phyloP scores from a whole-genome alignment of 2,797 vertebrate genomes.

The Hydrolagus colliei region DNA sequence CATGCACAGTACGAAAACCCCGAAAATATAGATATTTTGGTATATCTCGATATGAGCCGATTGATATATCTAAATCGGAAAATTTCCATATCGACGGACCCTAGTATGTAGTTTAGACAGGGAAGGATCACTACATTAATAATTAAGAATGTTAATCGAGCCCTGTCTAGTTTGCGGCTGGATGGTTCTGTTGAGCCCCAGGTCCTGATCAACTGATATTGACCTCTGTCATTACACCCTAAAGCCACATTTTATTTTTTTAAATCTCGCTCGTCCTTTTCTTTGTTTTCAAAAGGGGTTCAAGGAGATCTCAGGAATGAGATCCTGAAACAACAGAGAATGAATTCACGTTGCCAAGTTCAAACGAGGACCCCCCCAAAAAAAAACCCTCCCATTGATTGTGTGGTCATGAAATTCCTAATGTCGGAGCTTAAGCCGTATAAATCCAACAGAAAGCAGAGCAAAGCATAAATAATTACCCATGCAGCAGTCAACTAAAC shows the following conservation, averaged over 20 bases:
- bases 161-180: conserved; percentile 6
- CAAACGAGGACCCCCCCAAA: no score
- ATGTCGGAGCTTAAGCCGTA: neutral
- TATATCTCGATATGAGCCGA: no score
- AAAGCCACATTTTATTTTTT: neutral
- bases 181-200: neutral
- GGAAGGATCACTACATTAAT: conserved; percentile 11
- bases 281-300: neutral
- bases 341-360: neutral
- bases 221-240: neutral
- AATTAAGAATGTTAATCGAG: conserved; percentile 1
- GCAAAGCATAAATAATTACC: neutral
- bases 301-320: neutral
- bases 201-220: neutral
- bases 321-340: neutral
- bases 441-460: neutral
- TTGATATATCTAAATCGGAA: no score
- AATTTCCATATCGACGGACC: no score
- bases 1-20: no score
- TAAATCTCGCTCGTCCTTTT: neutral
- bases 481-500: neutral
- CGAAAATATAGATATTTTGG: no score
- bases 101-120: neutral
- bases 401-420: neutral
- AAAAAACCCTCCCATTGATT: neutral